Base-by-base conservation (phyloP, 2,888 invertebrate genomes). In the Parasteatoda lunata region DNA sequence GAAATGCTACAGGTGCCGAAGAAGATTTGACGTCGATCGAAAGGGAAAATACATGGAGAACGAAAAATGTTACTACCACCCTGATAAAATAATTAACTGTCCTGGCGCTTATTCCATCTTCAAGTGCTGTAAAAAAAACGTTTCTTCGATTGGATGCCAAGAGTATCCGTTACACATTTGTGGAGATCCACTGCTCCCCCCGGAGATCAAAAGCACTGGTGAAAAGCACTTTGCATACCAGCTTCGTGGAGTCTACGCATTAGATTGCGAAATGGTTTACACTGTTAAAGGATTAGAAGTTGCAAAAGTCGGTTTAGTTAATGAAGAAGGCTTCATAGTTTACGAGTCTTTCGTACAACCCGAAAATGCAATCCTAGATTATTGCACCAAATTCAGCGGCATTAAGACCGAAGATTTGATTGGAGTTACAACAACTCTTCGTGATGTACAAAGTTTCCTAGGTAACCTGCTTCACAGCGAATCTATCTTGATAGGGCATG, bases 381-480 rank as follows among this genome's bases (percentile, higher is more conserved):
- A 90, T 84, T 90, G 90, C 86, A 91, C 90, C 5, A n/a, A 92
- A 80, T 93, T 92, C 90, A 92, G 92, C 89, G 93, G 93, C 1
- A 89, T 93, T 13, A 92, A 90, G 48, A 91, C 90, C 30, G 90
- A 90, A 4, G 91, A 92, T 84, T 86, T 93, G 86, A 89, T 89
- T 5, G 90, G 90, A 45, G 92, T 92, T 91, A 91, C 89, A 0
- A 91, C 91, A 1, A 85, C 88, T 3, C 70, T 90, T 11, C 77
- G 70, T 8, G 89, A 90, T 9, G 90, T 90, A 0, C 90, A 90
- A 71, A 88, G 85, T 3, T 89, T 88, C 47, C 73, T 91, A n/a
- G 70, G 90, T 76, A 72, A 82, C 11, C 75, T 89, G 1, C 94
- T 98, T 89, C 94, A 94, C 88, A 94, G 95, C 6, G 95, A 97